Conservation (phyloP, 2,113 vertebrate genomes). For the Sardina pilchardus region DNA sequence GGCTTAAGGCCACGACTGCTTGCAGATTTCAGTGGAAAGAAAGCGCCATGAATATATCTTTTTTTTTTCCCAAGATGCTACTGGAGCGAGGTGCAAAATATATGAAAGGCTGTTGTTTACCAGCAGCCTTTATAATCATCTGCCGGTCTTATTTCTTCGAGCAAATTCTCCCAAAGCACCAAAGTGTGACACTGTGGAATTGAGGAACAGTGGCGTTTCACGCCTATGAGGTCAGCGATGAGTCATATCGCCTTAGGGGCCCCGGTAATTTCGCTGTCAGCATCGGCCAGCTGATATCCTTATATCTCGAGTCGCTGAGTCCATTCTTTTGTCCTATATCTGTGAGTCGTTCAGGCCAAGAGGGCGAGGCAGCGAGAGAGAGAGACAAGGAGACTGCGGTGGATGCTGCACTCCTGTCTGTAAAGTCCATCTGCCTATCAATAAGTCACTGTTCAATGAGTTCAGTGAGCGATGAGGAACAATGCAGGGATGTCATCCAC, state of each 20-base stretch:
- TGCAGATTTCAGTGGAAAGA: background rate
- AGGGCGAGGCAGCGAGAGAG: background rate
- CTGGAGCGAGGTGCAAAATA: background rate
- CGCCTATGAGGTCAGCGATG: background rate
- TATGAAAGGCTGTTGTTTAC: background rate
- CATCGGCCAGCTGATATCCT: background rate
- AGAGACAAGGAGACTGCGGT: background rate
- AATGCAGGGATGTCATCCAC: background rate
- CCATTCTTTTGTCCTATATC: background rate
- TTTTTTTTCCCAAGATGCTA: background rate
- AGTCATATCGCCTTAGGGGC: background rate
- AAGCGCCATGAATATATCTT: background rate
- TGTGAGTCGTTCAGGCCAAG: background rate
- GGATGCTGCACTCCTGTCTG: background rate
- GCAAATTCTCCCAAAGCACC: background rate
- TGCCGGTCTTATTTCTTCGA: background rate
- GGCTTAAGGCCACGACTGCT: background rate
- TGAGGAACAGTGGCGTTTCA: background rate
- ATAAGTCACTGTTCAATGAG: background rate
- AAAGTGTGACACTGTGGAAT: background rate
- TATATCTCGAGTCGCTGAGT: background rate
- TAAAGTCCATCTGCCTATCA: slow-evolving; percentile 25
- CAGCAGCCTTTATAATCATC: background rate
- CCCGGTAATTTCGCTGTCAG: background rate
- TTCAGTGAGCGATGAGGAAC: background rate